Evolutionary conservation across 30 jellyfish, hydroid and myxozoan genomes (phyloP).

Genomic region (Nemopilema nomurai): DNA sequence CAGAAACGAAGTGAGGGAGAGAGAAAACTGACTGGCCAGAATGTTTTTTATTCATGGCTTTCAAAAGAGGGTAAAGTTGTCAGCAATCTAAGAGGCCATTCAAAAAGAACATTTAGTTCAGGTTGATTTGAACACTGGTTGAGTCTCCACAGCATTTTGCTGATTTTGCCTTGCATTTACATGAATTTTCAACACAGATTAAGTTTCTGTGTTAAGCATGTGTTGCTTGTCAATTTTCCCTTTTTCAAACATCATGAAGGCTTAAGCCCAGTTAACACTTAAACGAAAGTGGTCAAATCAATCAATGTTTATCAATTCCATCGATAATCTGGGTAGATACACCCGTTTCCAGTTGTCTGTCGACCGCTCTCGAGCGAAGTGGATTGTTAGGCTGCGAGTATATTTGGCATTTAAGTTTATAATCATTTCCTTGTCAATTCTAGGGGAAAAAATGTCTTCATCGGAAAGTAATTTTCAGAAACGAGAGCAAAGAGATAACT

Average conservation of each 20-base stretch:
- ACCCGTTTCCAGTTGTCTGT: too few species aligned
- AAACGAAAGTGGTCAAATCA: too few species aligned
- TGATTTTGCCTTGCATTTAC: neutral
- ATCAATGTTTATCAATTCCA: too few species aligned
- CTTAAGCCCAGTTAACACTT: too few species aligned
- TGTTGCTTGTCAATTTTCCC: neutral
- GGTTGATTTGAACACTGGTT: neutral
- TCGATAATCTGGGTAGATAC: too few species aligned
- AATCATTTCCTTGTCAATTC: too few species aligned
- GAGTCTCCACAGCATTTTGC: neutral
- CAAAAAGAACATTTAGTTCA: neutral
- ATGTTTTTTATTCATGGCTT: conserved; percentile 6
- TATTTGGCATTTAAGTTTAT: too few species aligned
- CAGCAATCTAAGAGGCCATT: neutral
- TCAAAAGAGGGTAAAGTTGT: conserved; percentile 19
- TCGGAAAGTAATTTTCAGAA: too few species aligned
- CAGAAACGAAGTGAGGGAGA: conserved; percentile 27
- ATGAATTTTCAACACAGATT: neutral
- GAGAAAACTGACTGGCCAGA: conserved; percentile 31
- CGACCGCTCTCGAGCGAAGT: too few species aligned
- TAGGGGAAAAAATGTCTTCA: too few species aligned
- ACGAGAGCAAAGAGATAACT: too few species aligned
- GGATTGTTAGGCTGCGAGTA: too few species aligned
- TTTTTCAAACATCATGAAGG: neutral
- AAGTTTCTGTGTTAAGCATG: neutral